Evolutionary conservation across 2,888 invertebrate genomes (phyloP).

Genomic region (Ceraclea dissimilis): DNA sequence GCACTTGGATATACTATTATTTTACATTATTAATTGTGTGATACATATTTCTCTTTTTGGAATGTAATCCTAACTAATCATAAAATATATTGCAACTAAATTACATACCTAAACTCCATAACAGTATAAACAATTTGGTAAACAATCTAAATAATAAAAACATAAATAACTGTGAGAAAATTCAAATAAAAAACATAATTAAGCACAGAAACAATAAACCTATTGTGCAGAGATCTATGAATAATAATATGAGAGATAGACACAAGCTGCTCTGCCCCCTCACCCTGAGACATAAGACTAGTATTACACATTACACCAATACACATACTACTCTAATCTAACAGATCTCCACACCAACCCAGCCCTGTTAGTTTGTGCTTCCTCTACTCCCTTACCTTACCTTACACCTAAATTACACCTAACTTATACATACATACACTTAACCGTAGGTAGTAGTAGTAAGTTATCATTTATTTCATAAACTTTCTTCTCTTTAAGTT

Average conservation of each 20-base stretch:
- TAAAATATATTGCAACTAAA: slow-evolving; percentile 1
- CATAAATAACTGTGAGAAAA: too few relatives aligned
- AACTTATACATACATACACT: not conserved
- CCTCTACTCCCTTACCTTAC: not conserved
- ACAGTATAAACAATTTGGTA: too few relatives aligned
- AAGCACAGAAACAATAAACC: slow-evolving; percentile 25
- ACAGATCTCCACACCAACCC: not conserved
- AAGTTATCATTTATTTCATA: slow-evolving; percentile 22
- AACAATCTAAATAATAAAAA: too few relatives aligned
- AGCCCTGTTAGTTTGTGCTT: too few relatives aligned
- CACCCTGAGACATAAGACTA: not conserved
- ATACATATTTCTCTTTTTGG: too few relatives aligned
- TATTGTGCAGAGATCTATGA: slow-evolving; percentile 25
- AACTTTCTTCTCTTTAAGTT: too few relatives aligned
- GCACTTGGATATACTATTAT: too few relatives aligned
- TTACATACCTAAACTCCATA: too few relatives aligned
- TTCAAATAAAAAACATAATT: slow-evolving; percentile 15
- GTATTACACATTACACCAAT: not conserved
- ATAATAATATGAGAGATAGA: not conserved
- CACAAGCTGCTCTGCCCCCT: not conserved
- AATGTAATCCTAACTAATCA: slow-evolving; percentile 42
- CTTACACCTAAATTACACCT: not conserved
- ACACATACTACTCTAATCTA: not conserved
- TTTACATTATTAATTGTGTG: too few relatives aligned
- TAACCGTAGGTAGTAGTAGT: not conserved